Conservation (phyloP, 2,113 vertebrate genomes). For the Upupa epops region DNA sequence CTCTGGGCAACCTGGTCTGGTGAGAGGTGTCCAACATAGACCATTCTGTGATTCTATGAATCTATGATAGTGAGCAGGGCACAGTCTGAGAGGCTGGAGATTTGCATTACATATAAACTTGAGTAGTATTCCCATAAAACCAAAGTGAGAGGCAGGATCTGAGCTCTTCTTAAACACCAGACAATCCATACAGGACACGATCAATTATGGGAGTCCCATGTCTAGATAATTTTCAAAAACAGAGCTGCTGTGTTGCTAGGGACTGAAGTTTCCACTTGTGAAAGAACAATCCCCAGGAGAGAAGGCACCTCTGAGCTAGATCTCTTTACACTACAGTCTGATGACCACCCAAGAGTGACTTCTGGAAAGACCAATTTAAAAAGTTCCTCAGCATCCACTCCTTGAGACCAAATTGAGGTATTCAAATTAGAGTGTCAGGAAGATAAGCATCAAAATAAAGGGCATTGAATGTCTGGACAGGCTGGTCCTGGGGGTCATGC, state of each 20-base stretch:
- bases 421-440: background rate
- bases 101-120: background rate
- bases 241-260: background rate
- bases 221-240: background rate
- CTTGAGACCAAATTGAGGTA: background rate
- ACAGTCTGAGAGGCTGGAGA: background rate
- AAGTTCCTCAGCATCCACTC: background rate
- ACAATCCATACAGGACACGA: background rate
- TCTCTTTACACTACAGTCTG: background rate
- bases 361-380: background rate
- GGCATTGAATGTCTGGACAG: background rate
- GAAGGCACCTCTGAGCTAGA: background rate
- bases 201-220: background rate
- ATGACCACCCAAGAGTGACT: background rate
- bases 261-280: background rate
- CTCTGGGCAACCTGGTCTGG: too few species aligned
- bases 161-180: background rate
- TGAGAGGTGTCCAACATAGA: too few species aligned
- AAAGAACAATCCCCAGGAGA: background rate
- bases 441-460: background rate
- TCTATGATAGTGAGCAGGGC: background rate
- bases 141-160: background rate
- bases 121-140: background rate
- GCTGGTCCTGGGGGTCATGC: background rate
- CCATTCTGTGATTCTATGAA: too few species aligned